Evolutionary conservation across 2,113 vertebrate genomes (phyloP), one percentile per base, ranked within the genome.

Genomic region (Oncorhynchus clarkii): DNA sequence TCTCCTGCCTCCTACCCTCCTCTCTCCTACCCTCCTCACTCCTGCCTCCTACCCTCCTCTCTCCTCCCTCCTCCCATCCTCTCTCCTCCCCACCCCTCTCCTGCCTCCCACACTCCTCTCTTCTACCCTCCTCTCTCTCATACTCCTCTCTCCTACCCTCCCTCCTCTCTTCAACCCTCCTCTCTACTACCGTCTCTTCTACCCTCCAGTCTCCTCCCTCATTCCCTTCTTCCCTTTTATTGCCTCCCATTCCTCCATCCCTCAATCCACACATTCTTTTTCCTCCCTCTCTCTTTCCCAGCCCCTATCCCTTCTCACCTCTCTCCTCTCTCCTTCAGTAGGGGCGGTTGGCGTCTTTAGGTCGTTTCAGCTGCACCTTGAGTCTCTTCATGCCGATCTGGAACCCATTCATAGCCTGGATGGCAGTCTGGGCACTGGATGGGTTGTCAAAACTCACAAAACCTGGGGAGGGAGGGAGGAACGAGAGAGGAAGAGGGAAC

Each of bases 381-480:
- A 97, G 96, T 78, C 96, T 94, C 77, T 97, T 97, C 96, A 97
- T 97, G 75, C 96, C 96, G 1, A 97, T 96, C 94, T 96, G 96
- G 90, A 97, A 97, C 20, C 96, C 96, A 14, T 97, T 96, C 96
- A 97, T 97, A 80, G 96, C 94, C 90, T 97, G 96, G 89, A 97
- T 96, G 86, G 96, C 95, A 0, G 95, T 94, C 90, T 97, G 96
- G 70, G 96, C 96, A 3, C 96, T 96, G 77, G 94, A 93, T 0
- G 96, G 96, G 94, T 97, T 97, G 93, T 97, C 96, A 85, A 97
- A 97, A 93, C 96, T 97, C 88, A 97, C 96, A 77, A 97, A 49
- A 48, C 48, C 18, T 39, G 45, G 22, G 29, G 16, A 51, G 45
- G 13, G 60, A 3, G 3, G 3, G 27, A 16, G 11, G 24, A 26